Conservation (phyloP, 2,797 vertebrate species). For the Melanotaenia parkinsoni region DNA sequence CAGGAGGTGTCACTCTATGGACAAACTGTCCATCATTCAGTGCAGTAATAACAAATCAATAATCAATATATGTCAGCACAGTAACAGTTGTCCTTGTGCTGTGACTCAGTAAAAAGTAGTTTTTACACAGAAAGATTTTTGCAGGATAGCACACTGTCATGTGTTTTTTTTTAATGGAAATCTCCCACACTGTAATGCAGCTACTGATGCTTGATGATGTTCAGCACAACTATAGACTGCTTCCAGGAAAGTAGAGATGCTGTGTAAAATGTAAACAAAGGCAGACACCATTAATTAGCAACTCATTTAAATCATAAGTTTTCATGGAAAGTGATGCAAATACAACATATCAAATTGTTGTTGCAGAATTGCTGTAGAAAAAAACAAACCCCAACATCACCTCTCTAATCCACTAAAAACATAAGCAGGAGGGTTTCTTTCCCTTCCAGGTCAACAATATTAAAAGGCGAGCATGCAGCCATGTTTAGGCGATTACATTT, state of each 20-base stretch:
- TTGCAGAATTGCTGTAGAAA: not conserved
- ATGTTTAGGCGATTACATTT: too few species aligned
- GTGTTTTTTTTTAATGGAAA: not conserved
- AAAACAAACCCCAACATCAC: not conserved
- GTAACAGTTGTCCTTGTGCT: not conserved
- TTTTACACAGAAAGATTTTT: not conserved
- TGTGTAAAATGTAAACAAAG: not conserved
- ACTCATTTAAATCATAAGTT: not conserved
- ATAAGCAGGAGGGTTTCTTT: not conserved
- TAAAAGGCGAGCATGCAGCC: too few species aligned
- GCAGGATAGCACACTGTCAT: not conserved
- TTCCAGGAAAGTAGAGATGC: not conserved
- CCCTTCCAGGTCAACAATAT: not conserved
- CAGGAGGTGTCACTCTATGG: not conserved
- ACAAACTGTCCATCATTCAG: not conserved
- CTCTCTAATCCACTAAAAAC: not conserved
- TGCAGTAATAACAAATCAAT: not conserved
- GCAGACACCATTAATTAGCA: not conserved
- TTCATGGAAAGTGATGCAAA: not conserved
- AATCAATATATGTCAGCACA: not conserved
- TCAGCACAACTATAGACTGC: not conserved
- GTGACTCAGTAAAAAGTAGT: not conserved
- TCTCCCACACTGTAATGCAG: not conserved
- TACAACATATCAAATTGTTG: not conserved
- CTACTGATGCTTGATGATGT: not conserved